phyloP scores from a whole-genome alignment of 1,140 invertebrate genomes.

The Drosophila trapezifrons region DNA sequence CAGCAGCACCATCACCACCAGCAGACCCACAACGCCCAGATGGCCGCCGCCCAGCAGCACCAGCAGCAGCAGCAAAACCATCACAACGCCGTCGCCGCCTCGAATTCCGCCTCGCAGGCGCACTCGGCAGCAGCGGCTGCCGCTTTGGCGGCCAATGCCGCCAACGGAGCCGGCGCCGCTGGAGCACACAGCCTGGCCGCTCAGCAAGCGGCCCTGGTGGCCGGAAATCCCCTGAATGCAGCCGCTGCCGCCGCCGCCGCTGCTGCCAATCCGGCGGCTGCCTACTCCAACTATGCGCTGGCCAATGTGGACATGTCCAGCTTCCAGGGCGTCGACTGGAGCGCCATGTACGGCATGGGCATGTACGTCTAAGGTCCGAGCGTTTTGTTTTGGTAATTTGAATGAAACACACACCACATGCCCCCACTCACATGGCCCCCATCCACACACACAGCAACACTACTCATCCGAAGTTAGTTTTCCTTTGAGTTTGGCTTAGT shows the following conservation, averaged over 20 bases:
- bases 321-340: conserved; percentile 95
- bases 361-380: conserved; percentile 90
- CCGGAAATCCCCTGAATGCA: conserved; percentile 84
- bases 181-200: conserved; percentile 83
- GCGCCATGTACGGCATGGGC: conserved; percentile 94
- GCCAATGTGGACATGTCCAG: conserved; percentile 95
- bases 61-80: conserved; percentile 67
- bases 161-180: conserved; percentile 81
- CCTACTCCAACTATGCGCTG: conserved; percentile 91
- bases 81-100: conserved; percentile 68
- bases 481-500: conserved; percentile 59
- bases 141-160: conserved; percentile 85
- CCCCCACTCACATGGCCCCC: conserved; percentile 16
- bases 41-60: conserved; percentile 72
- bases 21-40: conserved; percentile 61
- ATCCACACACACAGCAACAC: conserved; percentile 40
- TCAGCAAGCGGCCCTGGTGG: conserved; percentile 84
- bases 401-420: conserved; percentile 56
- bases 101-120: conserved; percentile 82
- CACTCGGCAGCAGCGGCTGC: conserved; percentile 82
- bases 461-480: conserved; percentile 51
- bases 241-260: conserved; percentile 82
- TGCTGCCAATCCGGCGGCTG: conserved; percentile 87
- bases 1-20: conserved; percentile 72
- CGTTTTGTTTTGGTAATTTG: conserved; percentile 52